A percentile compares a stretch with the other conserved stretches of the same genome.
phyloP scores from a whole-genome alignment of 2,797 vertebrate species.

The Protosalanx chinensis region DNA sequence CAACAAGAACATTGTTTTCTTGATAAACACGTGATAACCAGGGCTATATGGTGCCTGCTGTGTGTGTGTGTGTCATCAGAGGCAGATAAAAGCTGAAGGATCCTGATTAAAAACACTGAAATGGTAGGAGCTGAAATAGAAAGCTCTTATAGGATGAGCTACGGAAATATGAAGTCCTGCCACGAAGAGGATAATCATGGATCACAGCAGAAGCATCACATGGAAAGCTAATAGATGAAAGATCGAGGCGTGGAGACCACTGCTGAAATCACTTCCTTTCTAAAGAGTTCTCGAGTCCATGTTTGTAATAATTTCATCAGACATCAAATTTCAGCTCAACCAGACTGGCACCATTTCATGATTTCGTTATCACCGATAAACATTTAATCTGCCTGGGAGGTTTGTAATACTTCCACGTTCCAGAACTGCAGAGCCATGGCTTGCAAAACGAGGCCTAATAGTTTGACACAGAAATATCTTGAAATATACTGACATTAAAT shows the following conservation, averaged over 20 bases:
- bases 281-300: conserved; percentile 8
- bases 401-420: conserved; percentile 9
- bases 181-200: not conserved
- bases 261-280: not conserved
- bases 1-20: conserved; percentile 42
- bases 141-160: not conserved
- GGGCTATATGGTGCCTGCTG: conserved; percentile 13
- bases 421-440: not conserved
- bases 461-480: conserved; percentile 19
- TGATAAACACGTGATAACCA: conserved; percentile 41
- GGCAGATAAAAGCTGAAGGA: not conserved
- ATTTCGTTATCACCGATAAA: conserved; percentile 8
- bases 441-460: conserved; percentile 14
- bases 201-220: not conserved
- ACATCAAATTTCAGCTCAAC: conserved; percentile 31
- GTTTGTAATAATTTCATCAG: conserved; percentile 33
- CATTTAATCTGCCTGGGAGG: conserved; percentile 30
- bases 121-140: not conserved
- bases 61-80: not conserved
- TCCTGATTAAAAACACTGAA: too few relatives aligned
- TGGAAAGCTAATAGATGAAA: not conserved
- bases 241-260: not conserved
- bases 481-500: conserved; percentile 50
- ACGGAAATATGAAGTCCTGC: not conserved
- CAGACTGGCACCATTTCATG: conserved; percentile 12